Percentiles rank a stretch among this genome's conserved stretches.
Evolutionary conservation across 2,113 vertebrate species (phyloP).

Genomic region (Sander lucioperca): DNA sequence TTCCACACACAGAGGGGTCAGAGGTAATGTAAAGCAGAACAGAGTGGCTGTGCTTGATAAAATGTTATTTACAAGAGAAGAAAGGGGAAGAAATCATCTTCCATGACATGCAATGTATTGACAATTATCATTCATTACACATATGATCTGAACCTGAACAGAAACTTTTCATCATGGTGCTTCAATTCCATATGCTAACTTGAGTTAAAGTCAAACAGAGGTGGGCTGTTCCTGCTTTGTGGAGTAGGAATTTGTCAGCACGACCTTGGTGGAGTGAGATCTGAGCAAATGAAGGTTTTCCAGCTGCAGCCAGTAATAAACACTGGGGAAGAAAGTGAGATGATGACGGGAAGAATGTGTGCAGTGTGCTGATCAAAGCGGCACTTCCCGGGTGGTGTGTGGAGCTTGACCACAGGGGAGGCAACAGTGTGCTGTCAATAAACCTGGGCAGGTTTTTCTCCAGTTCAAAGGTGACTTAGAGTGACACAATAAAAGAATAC

Average conservation of each 20-base stretch:
- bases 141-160: slow-evolving; percentile 1
- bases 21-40: slow-evolving; percentile 32
- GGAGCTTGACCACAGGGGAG: slow-evolving; percentile 59
- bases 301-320: slow-evolving; percentile 76
- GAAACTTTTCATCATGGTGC: neutral
- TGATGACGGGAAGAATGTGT: slow-evolving; percentile 74
- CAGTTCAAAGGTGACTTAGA: slow-evolving; percentile 34
- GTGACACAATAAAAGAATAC: slow-evolving; percentile 4
- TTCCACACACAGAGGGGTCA: slow-evolving; percentile 13
- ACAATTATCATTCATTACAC: neutral
- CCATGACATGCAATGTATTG: neutral
- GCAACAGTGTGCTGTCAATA: slow-evolving; percentile 48
- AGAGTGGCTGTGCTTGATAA: neutral
- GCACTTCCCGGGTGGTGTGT: slow-evolving; percentile 48
- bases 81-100: slow-evolving; percentile 19
- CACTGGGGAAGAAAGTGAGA: slow-evolving; percentile 66
- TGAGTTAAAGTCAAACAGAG: slow-evolving; percentile 38
- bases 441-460: slow-evolving; percentile 34
- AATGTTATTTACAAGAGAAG: neutral
- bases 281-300: slow-evolving; percentile 61
- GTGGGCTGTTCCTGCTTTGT: slow-evolving; percentile 35
- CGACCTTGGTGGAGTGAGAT: slow-evolving; percentile 60
- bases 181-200: neutral
- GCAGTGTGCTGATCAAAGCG: slow-evolving; percentile 75
- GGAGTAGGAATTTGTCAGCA: slow-evolving; percentile 51